These are phyloP conservation scores for Rhynchotus rufescens DNA, from an alignment of 2,797 vertebrate species.

Conservation along the genomic window DNA sequence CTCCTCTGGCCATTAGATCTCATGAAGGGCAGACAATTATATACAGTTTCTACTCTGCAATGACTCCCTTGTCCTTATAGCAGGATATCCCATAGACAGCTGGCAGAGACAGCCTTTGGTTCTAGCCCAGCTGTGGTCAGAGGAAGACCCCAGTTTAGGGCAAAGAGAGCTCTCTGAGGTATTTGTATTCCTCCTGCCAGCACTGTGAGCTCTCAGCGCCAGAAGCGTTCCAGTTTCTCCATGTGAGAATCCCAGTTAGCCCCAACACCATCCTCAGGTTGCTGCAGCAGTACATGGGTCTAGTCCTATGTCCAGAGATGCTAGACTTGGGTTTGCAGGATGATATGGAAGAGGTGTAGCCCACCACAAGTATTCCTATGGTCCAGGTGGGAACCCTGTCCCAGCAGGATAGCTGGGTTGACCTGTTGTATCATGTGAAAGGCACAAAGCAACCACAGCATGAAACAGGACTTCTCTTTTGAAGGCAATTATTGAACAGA, in stretches of 20 bases:
- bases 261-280: not conserved
- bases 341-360: not conserved
- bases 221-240: not conserved
- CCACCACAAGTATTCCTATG: not conserved
- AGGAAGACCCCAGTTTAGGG: not conserved
- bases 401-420: not conserved
- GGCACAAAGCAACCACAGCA: not conserved
- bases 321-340: not conserved
- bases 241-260: not conserved
- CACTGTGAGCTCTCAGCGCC: not conserved
- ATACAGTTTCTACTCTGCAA: not conserved
- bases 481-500: conserved; percentile 33
- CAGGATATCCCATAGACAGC: not conserved
- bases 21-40: not conserved
- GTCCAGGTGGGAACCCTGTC: not conserved
- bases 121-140: not conserved
- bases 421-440: not conserved
- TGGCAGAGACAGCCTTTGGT: rapidly evolving
- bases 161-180: rapidly evolving
- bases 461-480: not conserved
- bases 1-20: not conserved
- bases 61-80: not conserved
- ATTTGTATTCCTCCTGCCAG: not conserved
- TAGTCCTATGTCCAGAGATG: not conserved
- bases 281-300: not conserved